Percentiles rank a stretch among this genome's conserved stretches.
phyloP scores from a whole-genome alignment of 2,888 invertebrate species.

The Laothoe populi region DNA sequence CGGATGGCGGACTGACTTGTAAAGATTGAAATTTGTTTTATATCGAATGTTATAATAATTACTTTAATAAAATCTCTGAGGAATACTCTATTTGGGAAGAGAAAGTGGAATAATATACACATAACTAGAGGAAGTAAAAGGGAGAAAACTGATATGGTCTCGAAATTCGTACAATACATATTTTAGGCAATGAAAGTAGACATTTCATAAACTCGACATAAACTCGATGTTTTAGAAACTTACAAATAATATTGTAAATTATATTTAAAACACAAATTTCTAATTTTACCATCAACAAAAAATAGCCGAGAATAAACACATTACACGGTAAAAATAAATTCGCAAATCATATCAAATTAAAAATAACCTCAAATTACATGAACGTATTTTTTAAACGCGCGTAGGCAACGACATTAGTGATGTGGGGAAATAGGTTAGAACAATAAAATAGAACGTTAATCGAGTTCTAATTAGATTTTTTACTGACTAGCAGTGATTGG shows the following conservation, averaged over 20 bases:
- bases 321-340: not conserved
- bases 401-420: conserved; percentile 28
- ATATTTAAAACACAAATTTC: not conserved
- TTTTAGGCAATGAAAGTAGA: too few relatives aligned
- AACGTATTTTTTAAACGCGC: not conserved
- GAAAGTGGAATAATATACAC: not conserved
- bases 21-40: conserved; percentile 14
- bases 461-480: conserved; percentile 54
- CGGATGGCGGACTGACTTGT: conserved; percentile 17
- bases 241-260: too few relatives aligned
- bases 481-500: conserved; percentile 53
- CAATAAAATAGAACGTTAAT: conserved; percentile 41
- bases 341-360: not conserved
- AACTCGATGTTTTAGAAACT: too few relatives aligned
- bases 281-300: not conserved
- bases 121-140: not conserved
- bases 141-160: not conserved
- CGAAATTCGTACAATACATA: too few relatives aligned
- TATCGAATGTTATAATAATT: not conserved
- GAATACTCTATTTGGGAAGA: not conserved
- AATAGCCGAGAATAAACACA: not conserved
- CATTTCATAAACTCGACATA: too few relatives aligned
- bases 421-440: conserved; percentile 46
- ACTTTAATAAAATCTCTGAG: not conserved
- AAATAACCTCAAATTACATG: conserved; percentile 9